Evolutionary conservation across 2,113 vertebrate species (phyloP).

Genomic region (Corythornis cristatus): DNA sequence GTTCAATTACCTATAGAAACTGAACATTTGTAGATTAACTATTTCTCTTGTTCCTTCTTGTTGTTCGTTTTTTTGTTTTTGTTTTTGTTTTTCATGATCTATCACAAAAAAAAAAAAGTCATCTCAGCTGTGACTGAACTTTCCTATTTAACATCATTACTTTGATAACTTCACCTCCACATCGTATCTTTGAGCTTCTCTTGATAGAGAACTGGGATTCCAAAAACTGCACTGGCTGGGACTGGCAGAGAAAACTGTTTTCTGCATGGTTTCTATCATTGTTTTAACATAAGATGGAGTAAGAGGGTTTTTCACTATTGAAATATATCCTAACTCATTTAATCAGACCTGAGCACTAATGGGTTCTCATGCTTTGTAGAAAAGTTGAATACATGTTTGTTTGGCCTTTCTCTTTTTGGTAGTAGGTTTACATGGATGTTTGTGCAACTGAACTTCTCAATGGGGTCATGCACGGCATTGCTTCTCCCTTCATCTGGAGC

Average conservation of each 20-base stretch:
- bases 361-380: background rate
- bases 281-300: background rate
- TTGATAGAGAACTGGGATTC: background rate
- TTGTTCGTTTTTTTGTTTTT: too few relatives aligned
- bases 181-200: background rate
- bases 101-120: background rate
- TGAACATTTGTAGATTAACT: background rate
- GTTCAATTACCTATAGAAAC: background rate
- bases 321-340: rapidly evolving
- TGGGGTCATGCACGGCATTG: background rate
- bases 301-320: background rate
- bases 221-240: background rate
- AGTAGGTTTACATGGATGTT: background rate
- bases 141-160: background rate
- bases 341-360: rapidly evolving
- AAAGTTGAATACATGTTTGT: background rate
- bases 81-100: background rate
- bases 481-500: background rate
- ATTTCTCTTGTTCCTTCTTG: background rate
- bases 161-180: background rate
- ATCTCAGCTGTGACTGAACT: background rate
- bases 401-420: background rate
- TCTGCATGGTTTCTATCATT: background rate
- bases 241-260: background rate
- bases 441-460: rapidly evolving